Evolutionary conservation across 2,888 invertebrate species (phyloP).

Genomic region (Pristionchus mayeri): DNA sequence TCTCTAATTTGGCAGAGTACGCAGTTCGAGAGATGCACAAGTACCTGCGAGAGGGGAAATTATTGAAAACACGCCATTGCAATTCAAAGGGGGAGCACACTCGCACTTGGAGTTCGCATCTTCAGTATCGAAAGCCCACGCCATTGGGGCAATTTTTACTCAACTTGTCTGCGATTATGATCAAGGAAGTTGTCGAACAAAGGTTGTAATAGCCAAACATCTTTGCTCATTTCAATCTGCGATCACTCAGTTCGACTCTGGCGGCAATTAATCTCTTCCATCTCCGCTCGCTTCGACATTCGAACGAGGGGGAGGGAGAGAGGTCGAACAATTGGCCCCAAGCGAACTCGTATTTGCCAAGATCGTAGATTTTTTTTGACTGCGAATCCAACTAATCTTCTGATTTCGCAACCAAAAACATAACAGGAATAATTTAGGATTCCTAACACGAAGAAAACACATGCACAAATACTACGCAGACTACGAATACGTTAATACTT

Average conservation of each 20-base stretch:
- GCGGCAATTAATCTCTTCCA: conserved; percentile 42
- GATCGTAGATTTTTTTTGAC: too few relatives aligned
- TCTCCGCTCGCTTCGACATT: conserved; percentile 18
- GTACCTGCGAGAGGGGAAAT: not conserved
- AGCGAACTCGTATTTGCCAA: not conserved
- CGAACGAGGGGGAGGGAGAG: not conserved
- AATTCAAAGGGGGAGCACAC: too few relatives aligned
- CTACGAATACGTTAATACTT: not conserved
- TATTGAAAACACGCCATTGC: too few relatives aligned
- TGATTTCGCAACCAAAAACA: not conserved
- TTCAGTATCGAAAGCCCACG: too few relatives aligned
- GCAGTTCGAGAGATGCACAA: conserved; percentile 41
- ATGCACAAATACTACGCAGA: too few relatives aligned
- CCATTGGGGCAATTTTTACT: too few relatives aligned
- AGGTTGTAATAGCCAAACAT: too few relatives aligned
- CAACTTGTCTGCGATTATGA: too few relatives aligned
- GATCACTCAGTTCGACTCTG: conserved; percentile 28
- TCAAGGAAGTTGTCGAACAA: too few relatives aligned
- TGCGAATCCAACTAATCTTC: too few relatives aligned
- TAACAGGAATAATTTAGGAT: not conserved
- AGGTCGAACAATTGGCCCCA: conserved; percentile 28
- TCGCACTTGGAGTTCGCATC: too few relatives aligned
- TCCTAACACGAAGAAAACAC: not conserved
- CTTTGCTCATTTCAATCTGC: not conserved
- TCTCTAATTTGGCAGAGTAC: not conserved